Percentiles rank a stretch among this genome's conserved stretches.
These are phyloP conservation scores for Zaprionus camerounensis DNA, from an alignment of 1,140 invertebrate species.

Conservation along the genomic window DNA sequence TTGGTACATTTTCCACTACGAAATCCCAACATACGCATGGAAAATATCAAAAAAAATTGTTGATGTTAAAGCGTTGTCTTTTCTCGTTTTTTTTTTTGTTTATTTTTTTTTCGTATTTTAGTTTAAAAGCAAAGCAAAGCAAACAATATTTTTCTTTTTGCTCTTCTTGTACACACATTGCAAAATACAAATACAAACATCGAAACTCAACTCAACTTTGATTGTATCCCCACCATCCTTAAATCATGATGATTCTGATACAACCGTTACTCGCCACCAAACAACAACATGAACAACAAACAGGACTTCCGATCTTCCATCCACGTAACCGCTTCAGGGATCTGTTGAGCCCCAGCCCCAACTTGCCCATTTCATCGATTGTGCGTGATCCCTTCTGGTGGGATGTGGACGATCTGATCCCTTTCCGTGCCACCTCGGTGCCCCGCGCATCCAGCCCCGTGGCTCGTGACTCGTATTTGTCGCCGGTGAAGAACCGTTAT, in stretches of 20 bases:
- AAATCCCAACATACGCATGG: constrained; percentile 74
- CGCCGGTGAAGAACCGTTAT: constrained; percentile 94
- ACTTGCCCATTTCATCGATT: constrained; percentile 90
- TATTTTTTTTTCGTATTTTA: constrained; percentile 74
- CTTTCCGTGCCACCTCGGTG: constrained; percentile 87
- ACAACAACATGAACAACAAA: constrained; percentile 27
- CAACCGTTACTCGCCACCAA: constrained; percentile 20
- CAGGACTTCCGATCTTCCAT: constrained; percentile 89
- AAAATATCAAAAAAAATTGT: constrained; percentile 77
- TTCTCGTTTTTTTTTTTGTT: constrained; percentile 68
- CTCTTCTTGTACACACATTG: constrained; percentile 81
- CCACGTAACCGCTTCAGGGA: constrained; percentile 89
- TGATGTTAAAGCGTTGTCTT: constrained; percentile 77
- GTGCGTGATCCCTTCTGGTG: constrained; percentile 94
- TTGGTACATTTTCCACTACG: constrained; percentile 79
- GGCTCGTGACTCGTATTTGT: constrained; percentile 93
- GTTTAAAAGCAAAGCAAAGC: constrained; percentile 81
- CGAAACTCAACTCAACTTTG: constrained; percentile 59
- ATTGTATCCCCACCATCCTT: constrained; percentile 53
- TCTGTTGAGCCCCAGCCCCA: constrained; percentile 90
- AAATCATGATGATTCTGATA: constrained; percentile 25
- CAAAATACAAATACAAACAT: constrained; percentile 44
- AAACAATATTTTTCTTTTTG: constrained; percentile 82
- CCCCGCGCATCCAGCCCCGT: constrained; percentile 88
- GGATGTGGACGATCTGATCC: constrained; percentile 91